Percentiles rank a stretch among this genome's conserved stretches.
These are phyloP conservation scores for Pseudococcus longispinus DNA, from an alignment of 2,888 invertebrate species.

Conservation along the genomic window DNA sequence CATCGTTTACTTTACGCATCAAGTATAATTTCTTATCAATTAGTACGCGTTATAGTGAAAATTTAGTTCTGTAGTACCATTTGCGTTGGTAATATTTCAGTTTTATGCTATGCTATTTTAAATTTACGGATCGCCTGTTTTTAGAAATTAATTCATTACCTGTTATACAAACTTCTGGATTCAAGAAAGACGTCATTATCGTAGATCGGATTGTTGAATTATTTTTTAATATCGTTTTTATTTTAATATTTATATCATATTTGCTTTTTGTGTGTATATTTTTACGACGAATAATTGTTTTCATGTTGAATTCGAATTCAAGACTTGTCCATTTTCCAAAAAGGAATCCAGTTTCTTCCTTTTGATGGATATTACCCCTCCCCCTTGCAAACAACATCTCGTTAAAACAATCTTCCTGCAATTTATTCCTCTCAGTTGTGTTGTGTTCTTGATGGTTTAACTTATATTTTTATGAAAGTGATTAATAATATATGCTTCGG, in stretches of 20 bases:
- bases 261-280: background rate
- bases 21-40: background rate
- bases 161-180: background rate
- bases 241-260: background rate
- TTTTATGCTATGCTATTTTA: constrained; percentile 9
- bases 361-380: background rate
- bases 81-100: background rate
- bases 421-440: background rate
- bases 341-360: background rate
- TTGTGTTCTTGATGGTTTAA: background rate
- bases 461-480: background rate
- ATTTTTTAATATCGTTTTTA: constrained; percentile 1
- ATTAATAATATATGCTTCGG: background rate
- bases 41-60: background rate
- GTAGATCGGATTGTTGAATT: background rate
- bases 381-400: background rate
- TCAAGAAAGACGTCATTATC: background rate
- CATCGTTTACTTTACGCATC: background rate
- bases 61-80: background rate
- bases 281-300: background rate
- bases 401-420: background rate
- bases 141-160: background rate
- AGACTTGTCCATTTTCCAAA: background rate
- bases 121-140: background rate
- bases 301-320: background rate